Evolutionary conservation across 2,797 vertebrate species (phyloP).

Genomic region (Eidolon dupreanum): DNA sequence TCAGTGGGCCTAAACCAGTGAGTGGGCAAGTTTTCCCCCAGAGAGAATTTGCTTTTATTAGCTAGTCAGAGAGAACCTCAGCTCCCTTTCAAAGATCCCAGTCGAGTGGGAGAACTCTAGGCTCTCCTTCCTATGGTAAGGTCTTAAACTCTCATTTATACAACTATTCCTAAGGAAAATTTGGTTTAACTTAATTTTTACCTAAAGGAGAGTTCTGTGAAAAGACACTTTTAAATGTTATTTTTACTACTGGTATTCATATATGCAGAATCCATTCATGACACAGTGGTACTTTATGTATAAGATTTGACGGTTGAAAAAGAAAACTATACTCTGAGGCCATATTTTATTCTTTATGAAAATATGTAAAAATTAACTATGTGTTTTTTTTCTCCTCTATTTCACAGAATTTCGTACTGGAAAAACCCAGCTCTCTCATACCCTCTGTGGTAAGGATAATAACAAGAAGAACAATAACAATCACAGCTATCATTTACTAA

Average conservation of each 20-base stretch:
- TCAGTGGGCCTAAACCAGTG: background rate
- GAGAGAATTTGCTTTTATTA: conserved; percentile 28
- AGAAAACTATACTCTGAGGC: conserved; percentile 28
- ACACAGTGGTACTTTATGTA: conserved; percentile 35
- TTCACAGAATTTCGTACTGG: conserved; percentile 96
- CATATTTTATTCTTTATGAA: conserved; percentile 40
- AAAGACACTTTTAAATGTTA: background rate
- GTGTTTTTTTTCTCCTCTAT: conserved; percentile 49
- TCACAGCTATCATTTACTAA: background rate
- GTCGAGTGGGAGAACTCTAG: background rate
- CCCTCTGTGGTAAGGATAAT: conserved; percentile 93
- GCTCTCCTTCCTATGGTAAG: background rate
- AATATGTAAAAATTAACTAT: conserved; percentile 42
- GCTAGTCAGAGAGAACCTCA: background rate
- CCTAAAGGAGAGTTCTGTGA: conserved; percentile 10
- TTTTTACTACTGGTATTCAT: conserved; percentile 2
- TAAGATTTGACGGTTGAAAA: conserved; percentile 38
- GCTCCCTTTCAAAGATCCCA: background rate
- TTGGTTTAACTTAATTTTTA: conserved; percentile 45
- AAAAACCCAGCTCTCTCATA: conserved; percentile 98
- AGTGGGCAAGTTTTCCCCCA: background rate
- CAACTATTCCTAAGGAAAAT: background rate
- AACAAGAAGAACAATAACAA: background rate
- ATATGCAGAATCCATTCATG: conserved; percentile 4
- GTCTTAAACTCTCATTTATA: conserved; percentile 21